Evolutionary conservation across 2,888 invertebrate species (phyloP).

Genomic region (Yponomeuta evonymella): DNA sequence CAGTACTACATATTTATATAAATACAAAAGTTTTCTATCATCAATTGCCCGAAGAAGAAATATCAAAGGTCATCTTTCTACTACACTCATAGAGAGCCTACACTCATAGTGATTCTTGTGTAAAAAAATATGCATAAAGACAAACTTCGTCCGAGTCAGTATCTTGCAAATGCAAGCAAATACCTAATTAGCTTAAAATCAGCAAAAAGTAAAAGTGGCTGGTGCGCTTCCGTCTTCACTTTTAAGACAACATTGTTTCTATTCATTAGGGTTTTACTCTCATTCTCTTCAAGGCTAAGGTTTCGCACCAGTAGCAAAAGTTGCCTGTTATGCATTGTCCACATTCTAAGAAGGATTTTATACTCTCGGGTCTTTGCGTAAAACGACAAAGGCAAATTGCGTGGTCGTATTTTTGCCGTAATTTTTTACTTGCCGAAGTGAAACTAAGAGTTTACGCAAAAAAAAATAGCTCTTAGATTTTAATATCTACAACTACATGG

Average conservation of each 20-base stretch:
- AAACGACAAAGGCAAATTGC: conserved; percentile 41
- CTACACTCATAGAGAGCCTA: no score
- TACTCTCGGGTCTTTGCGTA: conserved; percentile 34
- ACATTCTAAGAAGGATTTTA: conserved; percentile 58
- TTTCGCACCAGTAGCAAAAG: conserved; percentile 36
- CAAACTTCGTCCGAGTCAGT: background rate
- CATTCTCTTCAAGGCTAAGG: conserved; percentile 9
- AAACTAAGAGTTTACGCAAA: conserved; percentile 35
- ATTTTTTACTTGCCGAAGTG: conserved; percentile 30
- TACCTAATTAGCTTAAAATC: conserved; percentile 22
- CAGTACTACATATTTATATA: no score
- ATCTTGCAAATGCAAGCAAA: conserved; percentile 20
- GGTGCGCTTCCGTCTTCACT: conserved; percentile 10
- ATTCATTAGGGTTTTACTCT: conserved; percentile 3
- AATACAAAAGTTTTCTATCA: no score
- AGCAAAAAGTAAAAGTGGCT: conserved; percentile 19
- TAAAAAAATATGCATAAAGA: background rate
- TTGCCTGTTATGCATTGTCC: conserved; percentile 25
- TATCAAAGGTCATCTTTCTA: no score
- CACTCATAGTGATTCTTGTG: background rate
- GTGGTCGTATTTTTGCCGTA: conserved; percentile 20
- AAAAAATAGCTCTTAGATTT: background rate
- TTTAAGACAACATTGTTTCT: conserved; percentile 9
- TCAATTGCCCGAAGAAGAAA: no score
- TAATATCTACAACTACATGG: no score